Base-by-base conservation (phyloP, 2,888 invertebrate genomes). In the Rotaria macrura region DNA sequence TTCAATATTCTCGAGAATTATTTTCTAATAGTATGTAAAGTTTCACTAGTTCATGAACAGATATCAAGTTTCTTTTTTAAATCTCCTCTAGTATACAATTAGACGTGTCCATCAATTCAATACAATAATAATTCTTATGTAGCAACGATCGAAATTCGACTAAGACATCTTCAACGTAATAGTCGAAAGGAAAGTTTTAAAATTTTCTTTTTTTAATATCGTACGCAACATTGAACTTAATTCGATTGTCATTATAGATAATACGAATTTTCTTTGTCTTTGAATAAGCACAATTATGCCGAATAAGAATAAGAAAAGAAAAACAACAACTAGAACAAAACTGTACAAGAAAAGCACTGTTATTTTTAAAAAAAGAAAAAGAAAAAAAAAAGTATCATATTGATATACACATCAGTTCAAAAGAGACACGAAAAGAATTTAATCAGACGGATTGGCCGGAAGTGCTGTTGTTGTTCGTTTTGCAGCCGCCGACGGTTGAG, bases 291-390 rank as follows among this genome's bases (percentile, higher is more conserved):
- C 65, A 65, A 29, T 34, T 34, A 65, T 65, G 65, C 17, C 34
- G 34, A 34, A 34, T 65, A 65, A 29, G 65, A 65, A 65, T 29
- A 65, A 34, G 34, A 47, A 65, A 65, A n/a, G n/a, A n/a, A n/a
- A 17, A 65, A 65, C 65, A 65, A 65, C 65, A 65, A 65, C 34
- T 65, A 65, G 65, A 65, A 65, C 65, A 65, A 65, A 65, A 65
- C 65, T 65, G 65, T 65, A 65, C 65, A 65, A 65, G 20, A 57
- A 65, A 65, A 65, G 65, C 65, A 65, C 65, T 65, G 65, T 65
- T 65, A 65, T 65, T 38, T 65, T n/a, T n/a, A n/a, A n/a, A n/a
- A n/a, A n/a, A n/a, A n/a, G n/a, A n/a, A n/a, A n/a, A n/a, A n/a
- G n/a, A n/a, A n/a, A 14, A 29, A 65, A 34, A 65, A 17, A 34